Base-by-base conservation (phyloP, 2,113 vertebrate genomes). In the Thryonomys swinderianus region DNA sequence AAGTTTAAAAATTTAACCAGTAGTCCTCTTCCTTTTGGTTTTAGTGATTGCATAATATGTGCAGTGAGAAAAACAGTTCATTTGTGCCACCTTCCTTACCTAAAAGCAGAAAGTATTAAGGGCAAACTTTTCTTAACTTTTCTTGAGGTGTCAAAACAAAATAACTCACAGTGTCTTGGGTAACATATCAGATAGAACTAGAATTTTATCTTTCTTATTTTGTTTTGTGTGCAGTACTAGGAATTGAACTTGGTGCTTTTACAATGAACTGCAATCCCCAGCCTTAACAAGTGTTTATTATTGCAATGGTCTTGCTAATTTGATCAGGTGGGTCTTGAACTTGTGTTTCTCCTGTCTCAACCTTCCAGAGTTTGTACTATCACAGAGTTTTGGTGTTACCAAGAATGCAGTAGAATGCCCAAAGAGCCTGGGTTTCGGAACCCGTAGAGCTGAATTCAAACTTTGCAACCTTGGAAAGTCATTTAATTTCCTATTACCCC, bases 21-120 rank as follows among this genome's bases (percentile, higher is more conserved):
- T 90, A 87, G 40, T 21, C 92, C 73, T 81, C 89, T 96, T 95
- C 87, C 92, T 95, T 95, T 96, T 64, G 83, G 83, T 85, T 93
- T 95, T 82, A 67, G 81, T 88, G 78, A 90, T 92, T 85, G 83
- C 79, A 85, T 85, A 96, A 27, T 93, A 92, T 82, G 27, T 62
- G 45, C 92, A 66, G 66, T 87, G 73, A 96, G 83, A 90, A 84
- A 92, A 95, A 88, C 42, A 90, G 59, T 85, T 91, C 30, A 51
- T 78, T 93, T 92, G 93, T 93, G 40, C 42, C 76, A 53, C 59
- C 61, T 25, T 67, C 55, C 66, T 48, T 79, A 42, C 34, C 30
- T 90, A 62, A 95, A 97, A 93, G 94, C 82, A 95, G 93, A 78
- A 96, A 96, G 40, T 95, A 51, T 85, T 30, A 71, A 69, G 85